A percentile compares a stretch with the other conserved stretches of the same genome.
These are phyloP conservation scores for Microhierax caerulescens DNA, from an alignment of 2,797 vertebrate species.

Conservation along the genomic window DNA sequence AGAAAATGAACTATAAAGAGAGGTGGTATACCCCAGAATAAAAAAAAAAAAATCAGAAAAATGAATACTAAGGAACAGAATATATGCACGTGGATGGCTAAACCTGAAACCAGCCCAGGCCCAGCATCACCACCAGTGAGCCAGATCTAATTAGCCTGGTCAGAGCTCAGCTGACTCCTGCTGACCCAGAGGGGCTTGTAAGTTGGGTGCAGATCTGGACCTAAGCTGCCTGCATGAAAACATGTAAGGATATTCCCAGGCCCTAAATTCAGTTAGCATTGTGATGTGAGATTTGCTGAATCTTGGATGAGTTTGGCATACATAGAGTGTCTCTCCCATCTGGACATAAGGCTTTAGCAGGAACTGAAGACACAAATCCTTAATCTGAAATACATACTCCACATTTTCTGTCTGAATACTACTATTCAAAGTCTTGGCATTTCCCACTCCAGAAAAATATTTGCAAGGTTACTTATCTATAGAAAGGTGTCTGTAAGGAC, in stretches of 20 bases:
- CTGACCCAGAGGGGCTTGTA: conserved; percentile 11
- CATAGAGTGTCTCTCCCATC: accelerated
- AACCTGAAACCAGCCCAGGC: neutral
- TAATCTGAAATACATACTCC: neutral
- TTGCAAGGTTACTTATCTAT: neutral
- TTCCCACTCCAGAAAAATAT: neutral
- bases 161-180: neutral
- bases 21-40: neutral
- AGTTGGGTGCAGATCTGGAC: neutral
- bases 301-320: neutral
- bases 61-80: neutral
- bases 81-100: neutral
- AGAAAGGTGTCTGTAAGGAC: neutral
- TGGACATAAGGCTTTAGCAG: neutral
- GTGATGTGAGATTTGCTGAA: neutral
- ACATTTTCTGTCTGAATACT: neutral
- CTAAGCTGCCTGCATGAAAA: neutral
- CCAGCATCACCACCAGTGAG: neutral
- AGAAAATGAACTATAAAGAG: neutral
- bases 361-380: neutral
- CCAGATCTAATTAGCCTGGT: neutral
- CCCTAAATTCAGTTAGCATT: neutral
- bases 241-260: neutral
- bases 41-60: neutral
- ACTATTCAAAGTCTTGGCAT: neutral